phyloP scores from a whole-genome alignment of 30 jellyfish, hydroid and myxozoan genomes.

The Mastigias papua region DNA sequence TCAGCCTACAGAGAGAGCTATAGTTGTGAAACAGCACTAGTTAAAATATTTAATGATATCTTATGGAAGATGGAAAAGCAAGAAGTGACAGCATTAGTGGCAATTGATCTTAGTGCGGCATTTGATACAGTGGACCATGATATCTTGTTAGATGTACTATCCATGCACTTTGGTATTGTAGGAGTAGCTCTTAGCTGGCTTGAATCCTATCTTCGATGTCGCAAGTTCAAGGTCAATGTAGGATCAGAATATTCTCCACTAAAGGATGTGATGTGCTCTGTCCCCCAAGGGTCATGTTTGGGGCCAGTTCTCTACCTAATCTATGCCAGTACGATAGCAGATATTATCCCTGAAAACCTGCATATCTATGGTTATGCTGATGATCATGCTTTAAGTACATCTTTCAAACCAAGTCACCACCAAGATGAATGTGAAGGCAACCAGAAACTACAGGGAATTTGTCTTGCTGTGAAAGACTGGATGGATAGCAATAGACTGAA shows the following conservation, averaged over 20 bases:
- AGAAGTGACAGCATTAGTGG: constrained; percentile 52
- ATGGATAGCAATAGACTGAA: too few species aligned
- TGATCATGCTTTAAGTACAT: too few species aligned
- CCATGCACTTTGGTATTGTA: constrained; percentile 49
- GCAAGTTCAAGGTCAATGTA: not conserved
- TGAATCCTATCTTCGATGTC: not conserved
- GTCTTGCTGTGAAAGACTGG: too few species aligned
- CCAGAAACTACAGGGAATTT: too few species aligned
- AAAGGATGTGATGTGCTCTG: too few species aligned
- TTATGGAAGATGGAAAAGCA: constrained; percentile 58
- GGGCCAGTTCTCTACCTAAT: too few species aligned
- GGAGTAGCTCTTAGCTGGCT: constrained; percentile 14
- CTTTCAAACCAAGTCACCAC: too few species aligned
- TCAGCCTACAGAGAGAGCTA: constrained; percentile 59
- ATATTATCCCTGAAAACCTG: too few species aligned
- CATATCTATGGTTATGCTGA: too few species aligned
- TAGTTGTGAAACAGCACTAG: constrained; percentile 64
- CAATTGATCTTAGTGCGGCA: constrained; percentile 72
- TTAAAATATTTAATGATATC: constrained; percentile 44
- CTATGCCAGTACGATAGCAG: too few species aligned
- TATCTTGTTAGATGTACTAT: constrained; percentile 20
- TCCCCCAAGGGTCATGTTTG: too few species aligned
- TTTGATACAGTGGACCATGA: constrained; percentile 61
- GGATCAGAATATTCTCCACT: not conserved
- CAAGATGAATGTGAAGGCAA: too few species aligned